Evolutionary conservation across 2,797 vertebrate genomes (phyloP).

Genomic region (Odontamblyopus rebecca): DNA sequence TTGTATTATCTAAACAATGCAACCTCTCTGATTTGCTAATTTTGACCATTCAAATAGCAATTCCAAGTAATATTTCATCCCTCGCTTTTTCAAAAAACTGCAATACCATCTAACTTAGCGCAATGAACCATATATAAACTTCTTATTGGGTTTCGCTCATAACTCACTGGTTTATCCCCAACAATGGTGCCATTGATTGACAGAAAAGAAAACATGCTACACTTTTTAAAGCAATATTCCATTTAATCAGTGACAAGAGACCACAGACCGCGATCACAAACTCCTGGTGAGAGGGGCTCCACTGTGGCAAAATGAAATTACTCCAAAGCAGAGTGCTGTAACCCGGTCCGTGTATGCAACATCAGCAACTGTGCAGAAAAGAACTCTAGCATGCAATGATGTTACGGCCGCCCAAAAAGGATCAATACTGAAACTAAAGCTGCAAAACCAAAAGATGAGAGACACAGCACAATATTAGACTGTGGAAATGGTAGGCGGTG

Average conservation of each 20-base stretch:
- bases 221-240: constrained; percentile 9
- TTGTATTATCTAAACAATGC: too few species aligned
- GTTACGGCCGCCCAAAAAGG: constrained; percentile 29
- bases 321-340: constrained; percentile 37
- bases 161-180: constrained; percentile 7
- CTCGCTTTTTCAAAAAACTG: background rate
- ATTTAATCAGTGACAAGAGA: constrained; percentile 5
- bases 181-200: constrained; percentile 2
- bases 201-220: constrained; percentile 12
- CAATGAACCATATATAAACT: background rate
- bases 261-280: constrained; percentile 6
- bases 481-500: constrained; percentile 3
- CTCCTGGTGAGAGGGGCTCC: constrained; percentile 3
- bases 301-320: constrained; percentile 28
- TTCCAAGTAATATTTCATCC: background rate
- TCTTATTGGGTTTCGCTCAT: background rate
- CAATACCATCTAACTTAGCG: background rate
- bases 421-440: constrained; percentile 52
- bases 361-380: constrained; percentile 56
- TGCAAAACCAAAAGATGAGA: constrained; percentile 24
- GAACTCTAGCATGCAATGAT: constrained; percentile 25
- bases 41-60: background rate
- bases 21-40: background rate
- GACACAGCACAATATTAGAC: constrained; percentile 15
- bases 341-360: constrained; percentile 38